Conservation (phyloP, 2,888 invertebrate species). For the Octonoba sinensis region DNA sequence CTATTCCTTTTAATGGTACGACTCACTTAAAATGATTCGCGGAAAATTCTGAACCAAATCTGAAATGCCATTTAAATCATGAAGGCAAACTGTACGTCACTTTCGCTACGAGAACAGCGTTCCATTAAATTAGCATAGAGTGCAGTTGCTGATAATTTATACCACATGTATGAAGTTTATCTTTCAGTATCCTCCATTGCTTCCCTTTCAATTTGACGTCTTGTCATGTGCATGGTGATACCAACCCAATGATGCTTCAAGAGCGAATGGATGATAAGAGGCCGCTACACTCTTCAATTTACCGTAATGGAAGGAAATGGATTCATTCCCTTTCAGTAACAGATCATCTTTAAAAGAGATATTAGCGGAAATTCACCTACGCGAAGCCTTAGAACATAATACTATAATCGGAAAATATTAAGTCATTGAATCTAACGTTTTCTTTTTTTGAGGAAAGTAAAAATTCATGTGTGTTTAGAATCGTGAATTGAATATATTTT, state of each 20-base stretch:
- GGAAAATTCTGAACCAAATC: background rate
- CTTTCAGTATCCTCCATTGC: slow-evolving; percentile 13
- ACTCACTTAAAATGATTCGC: background rate
- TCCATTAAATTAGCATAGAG: slow-evolving; percentile 37
- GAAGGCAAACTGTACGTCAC: background rate
- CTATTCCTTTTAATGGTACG: background rate
- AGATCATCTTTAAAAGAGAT: background rate
- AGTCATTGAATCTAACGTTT: too few species aligned
- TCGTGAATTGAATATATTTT: too few species aligned
- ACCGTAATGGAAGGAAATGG: slow-evolving; percentile 18
- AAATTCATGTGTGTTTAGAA: too few species aligned
- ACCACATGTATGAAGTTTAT: slow-evolving; percentile 26
- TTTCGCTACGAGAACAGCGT: too few species aligned
- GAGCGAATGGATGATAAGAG: slow-evolving; percentile 8
- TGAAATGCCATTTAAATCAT: background rate
- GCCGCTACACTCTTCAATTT: slow-evolving; percentile 12
- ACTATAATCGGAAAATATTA: too few species aligned
- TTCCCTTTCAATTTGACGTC: slow-evolving; percentile 24
- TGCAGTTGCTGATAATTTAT: slow-evolving; percentile 30
- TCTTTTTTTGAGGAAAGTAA: too few species aligned
- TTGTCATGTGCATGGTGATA: slow-evolving; percentile 28
- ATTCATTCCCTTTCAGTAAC: background rate
- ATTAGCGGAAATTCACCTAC: background rate
- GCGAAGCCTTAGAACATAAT: too few species aligned
- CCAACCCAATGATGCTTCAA: background rate